phyloP scores from a whole-genome alignment of 2,113 vertebrate species.

The Vulpes lagopus region DNA sequence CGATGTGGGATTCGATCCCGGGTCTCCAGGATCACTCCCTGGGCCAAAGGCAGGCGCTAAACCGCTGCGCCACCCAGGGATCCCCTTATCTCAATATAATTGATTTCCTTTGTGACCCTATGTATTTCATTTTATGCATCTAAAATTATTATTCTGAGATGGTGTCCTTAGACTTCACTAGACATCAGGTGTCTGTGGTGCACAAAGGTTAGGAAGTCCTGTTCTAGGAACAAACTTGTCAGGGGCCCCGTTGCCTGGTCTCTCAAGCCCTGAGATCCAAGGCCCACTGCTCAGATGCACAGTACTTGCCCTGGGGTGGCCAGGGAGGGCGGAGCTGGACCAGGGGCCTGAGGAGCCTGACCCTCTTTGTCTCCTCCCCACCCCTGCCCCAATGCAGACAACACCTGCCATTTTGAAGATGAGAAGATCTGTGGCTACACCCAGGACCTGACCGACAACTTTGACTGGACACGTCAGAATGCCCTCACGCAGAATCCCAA shows the following conservation, averaged over 20 bases:
- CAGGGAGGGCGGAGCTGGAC: neutral
- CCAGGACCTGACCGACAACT: constrained; percentile 95
- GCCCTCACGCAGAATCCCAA: constrained; percentile 96
- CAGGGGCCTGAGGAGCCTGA: neutral
- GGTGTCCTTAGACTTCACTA: neutral
- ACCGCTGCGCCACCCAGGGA: too few relatives aligned
- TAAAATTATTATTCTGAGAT: neutral
- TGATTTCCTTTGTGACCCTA: constrained; percentile 62
- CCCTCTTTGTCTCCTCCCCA: neutral
- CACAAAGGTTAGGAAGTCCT: neutral
- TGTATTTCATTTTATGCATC: neutral
- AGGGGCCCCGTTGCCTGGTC: neutral
- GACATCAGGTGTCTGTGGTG: neutral
- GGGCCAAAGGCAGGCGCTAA: too few relatives aligned
- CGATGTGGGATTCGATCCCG: too few relatives aligned
- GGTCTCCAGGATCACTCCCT: too few relatives aligned
- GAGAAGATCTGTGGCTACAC: constrained; percentile 96
- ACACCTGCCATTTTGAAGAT: constrained; percentile 96
- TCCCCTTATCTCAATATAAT: constrained; percentile 36
- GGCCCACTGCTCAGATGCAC: too few relatives aligned
- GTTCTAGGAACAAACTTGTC: neutral
- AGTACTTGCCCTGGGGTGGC: neutral
- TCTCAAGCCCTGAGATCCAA: neutral
- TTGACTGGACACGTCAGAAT: constrained; percentile 98
- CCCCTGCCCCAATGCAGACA: constrained; percentile 83